Percentiles rank a stretch among this genome's conserved stretches.
phyloP scores from a whole-genome alignment of 2,797 vertebrate species.

The Threskiornis aethiopicus region DNA sequence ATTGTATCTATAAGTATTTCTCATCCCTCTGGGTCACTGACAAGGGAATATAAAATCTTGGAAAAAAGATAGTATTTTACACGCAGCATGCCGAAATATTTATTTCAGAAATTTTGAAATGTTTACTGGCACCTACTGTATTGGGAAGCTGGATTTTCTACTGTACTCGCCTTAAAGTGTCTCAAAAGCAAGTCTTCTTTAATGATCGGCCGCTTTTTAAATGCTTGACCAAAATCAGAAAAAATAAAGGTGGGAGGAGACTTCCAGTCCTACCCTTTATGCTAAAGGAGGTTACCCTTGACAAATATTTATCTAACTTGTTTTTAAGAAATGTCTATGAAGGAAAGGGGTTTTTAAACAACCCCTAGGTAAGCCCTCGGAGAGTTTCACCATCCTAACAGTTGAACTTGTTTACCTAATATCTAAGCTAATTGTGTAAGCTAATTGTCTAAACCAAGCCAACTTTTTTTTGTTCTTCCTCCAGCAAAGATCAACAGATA shows the following conservation, averaged over 20 bases:
- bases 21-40: neutral
- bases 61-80: neutral
- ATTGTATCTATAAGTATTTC: neutral
- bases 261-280: neutral
- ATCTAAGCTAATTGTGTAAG: slow-evolving; percentile 6
- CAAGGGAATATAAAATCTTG: neutral
- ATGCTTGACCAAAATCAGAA: neutral
- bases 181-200: neutral
- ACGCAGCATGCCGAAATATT: neutral
- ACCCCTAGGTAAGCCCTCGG: neutral
- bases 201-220: neutral
- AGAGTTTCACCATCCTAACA: neutral
- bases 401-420: neutral
- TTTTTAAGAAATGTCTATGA: neutral
- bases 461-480: neutral
- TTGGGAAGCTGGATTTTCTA: neutral
- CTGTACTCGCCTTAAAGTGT: neutral
- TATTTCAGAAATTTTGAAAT: neutral
- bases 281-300: neutral
- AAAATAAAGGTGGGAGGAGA: neutral
- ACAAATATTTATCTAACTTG: neutral
- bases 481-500: slow-evolving; percentile 27
- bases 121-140: neutral
- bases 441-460: neutral
- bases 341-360: neutral